These are phyloP conservation scores for Drosophila paucipuncta DNA, from an alignment of 2,888 invertebrate species.

Conservation along the genomic window DNA sequence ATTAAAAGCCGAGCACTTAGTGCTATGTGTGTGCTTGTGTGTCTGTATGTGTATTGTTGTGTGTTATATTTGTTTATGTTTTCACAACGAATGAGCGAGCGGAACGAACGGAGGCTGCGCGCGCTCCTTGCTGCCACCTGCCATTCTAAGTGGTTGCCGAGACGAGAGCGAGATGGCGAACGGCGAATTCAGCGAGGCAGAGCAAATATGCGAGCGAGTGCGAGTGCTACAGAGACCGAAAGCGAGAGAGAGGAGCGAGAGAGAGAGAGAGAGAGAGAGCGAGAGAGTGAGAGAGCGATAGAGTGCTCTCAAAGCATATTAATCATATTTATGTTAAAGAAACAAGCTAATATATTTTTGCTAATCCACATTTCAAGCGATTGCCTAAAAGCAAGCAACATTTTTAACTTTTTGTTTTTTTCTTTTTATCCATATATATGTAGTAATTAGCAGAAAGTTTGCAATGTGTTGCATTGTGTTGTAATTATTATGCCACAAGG, in stretches of 20 bases:
- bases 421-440: background rate
- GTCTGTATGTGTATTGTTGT: slow-evolving; percentile 55
- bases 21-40: slow-evolving; percentile 7
- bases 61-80: slow-evolving; percentile 65
- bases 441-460: slow-evolving; percentile 34
- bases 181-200: slow-evolving; percentile 20
- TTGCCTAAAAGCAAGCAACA: slow-evolving; percentile 16
- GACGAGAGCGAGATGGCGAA: slow-evolving; percentile 48
- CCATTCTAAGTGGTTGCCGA: slow-evolving; percentile 60
- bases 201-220: slow-evolving; percentile 24
- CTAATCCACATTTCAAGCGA: slow-evolving; percentile 7
- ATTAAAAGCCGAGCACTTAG: slow-evolving; percentile 48
- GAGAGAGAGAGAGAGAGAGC: slow-evolving; percentile 8
- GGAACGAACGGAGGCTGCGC: slow-evolving; percentile 71
- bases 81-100: slow-evolving; percentile 55
- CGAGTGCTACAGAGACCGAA: slow-evolving; percentile 6
- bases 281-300: background rate
- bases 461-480: slow-evolving; percentile 10
- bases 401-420: background rate
- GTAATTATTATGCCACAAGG: slow-evolving; percentile 27
- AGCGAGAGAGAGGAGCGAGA: background rate
- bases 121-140: slow-evolving; percentile 66
- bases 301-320: slow-evolving; percentile 17
- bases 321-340: slow-evolving; percentile 35
- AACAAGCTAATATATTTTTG: slow-evolving; percentile 31